Evolutionary conservation across 2,113 vertebrate genomes (phyloP).

Genomic region (Elaphurus davidianus): DNA sequence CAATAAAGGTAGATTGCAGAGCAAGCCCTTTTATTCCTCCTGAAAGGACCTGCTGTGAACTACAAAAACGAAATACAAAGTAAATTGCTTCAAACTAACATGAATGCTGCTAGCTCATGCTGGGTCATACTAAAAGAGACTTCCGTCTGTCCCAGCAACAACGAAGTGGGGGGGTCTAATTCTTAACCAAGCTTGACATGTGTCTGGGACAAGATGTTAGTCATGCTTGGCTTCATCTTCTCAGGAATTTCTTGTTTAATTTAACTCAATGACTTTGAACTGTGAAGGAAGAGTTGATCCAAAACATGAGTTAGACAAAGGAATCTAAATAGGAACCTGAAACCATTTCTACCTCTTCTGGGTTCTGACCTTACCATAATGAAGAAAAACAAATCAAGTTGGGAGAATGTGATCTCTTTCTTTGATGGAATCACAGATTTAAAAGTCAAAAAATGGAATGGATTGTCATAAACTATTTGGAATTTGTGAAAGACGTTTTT

Average conservation of each 20-base stretch:
- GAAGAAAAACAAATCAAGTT: conserved; percentile 68
- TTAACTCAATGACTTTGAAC: conserved; percentile 67
- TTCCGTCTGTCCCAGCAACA: conserved; percentile 56
- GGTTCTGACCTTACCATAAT: conserved; percentile 56
- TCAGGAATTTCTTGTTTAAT: conserved; percentile 81
- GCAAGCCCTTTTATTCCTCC: conserved; percentile 41
- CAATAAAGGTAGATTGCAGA: conserved; percentile 72
- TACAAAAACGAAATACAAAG: conserved; percentile 72
- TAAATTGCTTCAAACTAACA: conserved; percentile 66
- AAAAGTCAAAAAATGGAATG: background rate
- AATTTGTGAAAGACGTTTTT: background rate
- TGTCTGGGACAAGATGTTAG: conserved; percentile 80
- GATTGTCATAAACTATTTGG: background rate
- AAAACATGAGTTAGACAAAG: conserved; percentile 73
- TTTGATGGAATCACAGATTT: conserved; percentile 30
- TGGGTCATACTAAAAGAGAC: conserved; percentile 63
- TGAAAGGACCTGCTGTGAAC: conserved; percentile 72
- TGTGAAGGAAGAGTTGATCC: conserved; percentile 56
- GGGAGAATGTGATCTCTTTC: conserved; percentile 44
- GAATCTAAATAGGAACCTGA: conserved; percentile 74
- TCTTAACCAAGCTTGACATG: conserved; percentile 78
- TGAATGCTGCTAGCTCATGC: conserved; percentile 65
- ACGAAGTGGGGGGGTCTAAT: conserved; percentile 67
- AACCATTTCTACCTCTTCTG: conserved; percentile 62
- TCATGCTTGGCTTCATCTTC: conserved; percentile 76